Base-by-base conservation (phyloP, 37 sponge, comb jelly and placozoan genomes). In the Corticium candelabrum region DNA sequence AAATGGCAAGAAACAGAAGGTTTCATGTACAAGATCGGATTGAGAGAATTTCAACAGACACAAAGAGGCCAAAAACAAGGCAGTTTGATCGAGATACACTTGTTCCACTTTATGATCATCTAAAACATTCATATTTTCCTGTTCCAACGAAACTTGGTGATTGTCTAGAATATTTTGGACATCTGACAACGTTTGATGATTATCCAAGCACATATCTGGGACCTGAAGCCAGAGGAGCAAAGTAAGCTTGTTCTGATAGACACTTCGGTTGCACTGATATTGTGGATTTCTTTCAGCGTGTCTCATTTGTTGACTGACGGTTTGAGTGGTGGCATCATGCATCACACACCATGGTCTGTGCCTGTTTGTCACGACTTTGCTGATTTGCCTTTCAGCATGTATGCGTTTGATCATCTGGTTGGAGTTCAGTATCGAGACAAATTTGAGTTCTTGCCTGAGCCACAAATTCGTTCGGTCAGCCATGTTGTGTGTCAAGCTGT, bases 391-490 rank as follows among this genome's bases (percentile, higher is more conserved):
- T 79, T 40, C 82, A 87, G 86, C 74, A 82, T 87, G 85, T 35
- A 84, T 4, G 84, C 94, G 35, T 75, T 93, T 85, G 94, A 93
- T 77, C 94, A 93, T 76, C 86, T 93, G 69, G 56, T 68, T 33
- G 87, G 90, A 34, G 78, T 93, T 5, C 80, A 74, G 80, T 69
- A 72, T 33, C 39, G 85, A 41, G 56, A 69, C 41, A 7, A 34
- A 15, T 34, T 70, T 7, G 5, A 4, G 31, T 29, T 70, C 5
- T 4, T 70, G 5, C 73, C 73, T 34, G 73, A 70, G 21, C 73
- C 73, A 5, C 29, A 4, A 15, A 29, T 70, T 7, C 5, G 21
- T 5, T 7, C 7, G 4, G 73, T 70, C 5, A 70, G 73, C 11
- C 21, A 50, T n/a, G n/a, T n/a, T n/a, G n/a, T n/a, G n/a, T n/a